These are phyloP conservation scores for Arenaria interpres DNA, from an alignment of 2,113 vertebrate genomes.

Conservation along the genomic window DNA sequence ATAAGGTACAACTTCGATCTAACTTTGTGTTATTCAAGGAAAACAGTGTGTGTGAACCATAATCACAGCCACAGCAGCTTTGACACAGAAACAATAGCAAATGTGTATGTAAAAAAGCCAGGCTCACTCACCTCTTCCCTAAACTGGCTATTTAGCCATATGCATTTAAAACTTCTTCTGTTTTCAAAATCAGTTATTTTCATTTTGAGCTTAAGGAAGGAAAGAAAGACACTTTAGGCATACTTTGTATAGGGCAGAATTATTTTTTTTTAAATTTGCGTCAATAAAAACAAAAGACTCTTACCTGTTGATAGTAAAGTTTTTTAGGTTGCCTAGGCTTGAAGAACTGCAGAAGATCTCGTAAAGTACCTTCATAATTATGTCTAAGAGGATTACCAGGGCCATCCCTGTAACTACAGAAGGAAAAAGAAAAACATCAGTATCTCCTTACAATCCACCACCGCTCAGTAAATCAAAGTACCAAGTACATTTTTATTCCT, in stretches of 20 bases:
- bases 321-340: constrained; percentile 99
- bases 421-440: neutral
- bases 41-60: neutral
- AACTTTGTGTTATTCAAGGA: neutral
- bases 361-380: constrained; percentile 98
- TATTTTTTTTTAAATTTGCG: neutral
- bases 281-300: neutral
- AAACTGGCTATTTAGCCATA: constrained; percentile 99
- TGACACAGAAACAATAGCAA: neutral
- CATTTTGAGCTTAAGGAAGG: constrained; percentile 91
- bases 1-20: neutral
- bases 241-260: neutral
- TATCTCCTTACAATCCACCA: neutral
- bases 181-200: constrained; percentile 99
- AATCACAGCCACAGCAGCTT: neutral
- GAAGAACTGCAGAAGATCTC: constrained; percentile 99
- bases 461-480: neutral
- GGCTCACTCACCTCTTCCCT: constrained; percentile 92
- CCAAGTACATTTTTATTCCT: neutral
- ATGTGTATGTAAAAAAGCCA: neutral
- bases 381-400: constrained; percentile 99
- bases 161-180: constrained; percentile 99
- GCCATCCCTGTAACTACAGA: constrained; percentile 94
- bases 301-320: constrained; percentile 98
- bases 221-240: constrained; percentile 17